A percentile compares a stretch with the other conserved stretches of the same genome.
Conservation (phyloP, 2,797 vertebrate species). For the Jordanella pulchra region DNA sequence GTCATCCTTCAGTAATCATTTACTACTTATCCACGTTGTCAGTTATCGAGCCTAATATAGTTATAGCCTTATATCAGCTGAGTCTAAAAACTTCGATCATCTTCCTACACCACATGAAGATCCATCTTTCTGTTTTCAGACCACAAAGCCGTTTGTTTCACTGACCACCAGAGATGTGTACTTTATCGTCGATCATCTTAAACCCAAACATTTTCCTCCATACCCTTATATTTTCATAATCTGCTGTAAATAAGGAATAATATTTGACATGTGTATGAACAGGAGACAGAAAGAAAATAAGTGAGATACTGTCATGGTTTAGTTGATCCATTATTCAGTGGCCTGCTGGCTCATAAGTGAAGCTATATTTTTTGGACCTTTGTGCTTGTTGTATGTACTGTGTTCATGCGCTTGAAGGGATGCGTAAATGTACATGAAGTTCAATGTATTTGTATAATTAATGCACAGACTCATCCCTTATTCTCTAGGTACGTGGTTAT, state of each 20-base stretch:
- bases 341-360: conserved; percentile 46
- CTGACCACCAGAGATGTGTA: conserved; percentile 48
- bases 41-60: conserved; percentile 11
- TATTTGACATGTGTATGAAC: conserved; percentile 46
- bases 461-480: conserved; percentile 13
- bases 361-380: conserved; percentile 49
- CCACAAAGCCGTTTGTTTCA: conserved; percentile 23
- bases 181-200: conserved; percentile 49
- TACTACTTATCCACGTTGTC: conserved; percentile 11
- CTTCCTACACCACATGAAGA: conserved; percentile 10
- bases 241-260: conserved; percentile 62
- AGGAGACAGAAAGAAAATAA: conserved; percentile 6
- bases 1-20: conserved; percentile 11
- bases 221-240: conserved; percentile 57
- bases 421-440: conserved; percentile 9
- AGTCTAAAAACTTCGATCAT: conserved; percentile 11
- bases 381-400: conserved; percentile 13
- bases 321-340: conserved; percentile 66
- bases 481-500: conserved; percentile 5
- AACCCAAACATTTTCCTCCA: conserved; percentile 31
- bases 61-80: conserved; percentile 10
- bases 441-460: conserved; percentile 23
- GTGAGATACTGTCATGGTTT: conserved; percentile 53
- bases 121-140: conserved; percentile 16
- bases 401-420: conserved; percentile 5